Evolutionary conservation across 2,797 vertebrate species (phyloP).

Genomic region (Gadopsis bispinosus): DNA sequence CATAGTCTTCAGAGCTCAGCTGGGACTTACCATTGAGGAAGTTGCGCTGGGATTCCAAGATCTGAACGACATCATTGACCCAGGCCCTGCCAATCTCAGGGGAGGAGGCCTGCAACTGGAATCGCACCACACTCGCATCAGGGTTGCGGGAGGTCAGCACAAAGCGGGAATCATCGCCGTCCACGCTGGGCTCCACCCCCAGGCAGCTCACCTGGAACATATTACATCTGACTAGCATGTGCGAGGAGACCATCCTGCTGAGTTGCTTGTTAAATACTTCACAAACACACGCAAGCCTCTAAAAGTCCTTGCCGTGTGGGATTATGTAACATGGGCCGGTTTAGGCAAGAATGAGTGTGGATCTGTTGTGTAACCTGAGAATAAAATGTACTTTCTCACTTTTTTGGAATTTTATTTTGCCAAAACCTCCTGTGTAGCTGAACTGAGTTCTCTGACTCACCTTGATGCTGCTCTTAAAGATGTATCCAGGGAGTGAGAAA

Average conservation of each 20-base stretch:
- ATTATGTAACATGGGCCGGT: constrained; percentile 56
- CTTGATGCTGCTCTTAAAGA: constrained; percentile 95
- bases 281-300: constrained; percentile 38
- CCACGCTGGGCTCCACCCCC: constrained; percentile 88
- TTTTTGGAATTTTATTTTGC: constrained; percentile 12
- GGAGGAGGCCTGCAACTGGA: constrained; percentile 86
- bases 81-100: constrained; percentile 88
- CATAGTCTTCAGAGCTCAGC: background rate
- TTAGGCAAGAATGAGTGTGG: background rate
- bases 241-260: constrained; percentile 42
- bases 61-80: constrained; percentile 90
- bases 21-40: constrained; percentile 90
- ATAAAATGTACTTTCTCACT: constrained; percentile 15
- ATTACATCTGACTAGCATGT: constrained; percentile 69
- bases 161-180: constrained; percentile 88
- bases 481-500: constrained; percentile 89
- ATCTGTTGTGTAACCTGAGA: constrained; percentile 47
- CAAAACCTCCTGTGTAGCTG: background rate
- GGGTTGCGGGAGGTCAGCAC: constrained; percentile 91
- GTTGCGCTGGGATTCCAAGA: constrained; percentile 93
- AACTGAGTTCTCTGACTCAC: constrained; percentile 67
- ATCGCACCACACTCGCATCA: constrained; percentile 87
- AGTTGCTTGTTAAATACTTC: constrained; percentile 62
- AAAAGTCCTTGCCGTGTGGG: constrained; percentile 33
- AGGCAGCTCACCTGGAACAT: constrained; percentile 91